Conservation (phyloP, 2,888 invertebrate species). For the Thera britannica region DNA sequence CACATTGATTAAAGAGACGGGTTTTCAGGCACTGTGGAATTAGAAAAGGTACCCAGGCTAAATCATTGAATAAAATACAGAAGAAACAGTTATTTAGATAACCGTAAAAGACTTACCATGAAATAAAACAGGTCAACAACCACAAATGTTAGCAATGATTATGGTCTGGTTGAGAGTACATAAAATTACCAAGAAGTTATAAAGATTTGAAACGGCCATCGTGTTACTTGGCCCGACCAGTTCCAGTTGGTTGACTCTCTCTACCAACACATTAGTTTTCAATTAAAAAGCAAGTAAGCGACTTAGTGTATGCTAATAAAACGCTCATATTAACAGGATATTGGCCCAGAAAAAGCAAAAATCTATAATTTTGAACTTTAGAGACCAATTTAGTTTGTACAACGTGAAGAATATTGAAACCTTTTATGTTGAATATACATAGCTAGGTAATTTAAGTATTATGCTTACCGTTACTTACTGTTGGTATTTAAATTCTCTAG, state of each 20-base stretch:
- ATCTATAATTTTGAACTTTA: constrained; percentile 20
- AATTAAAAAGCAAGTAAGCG: constrained; percentile 65
- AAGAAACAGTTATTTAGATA: constrained; percentile 12
- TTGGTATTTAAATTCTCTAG: constrained; percentile 47
- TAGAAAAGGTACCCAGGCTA: neutral
- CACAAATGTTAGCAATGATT: constrained; percentile 26
- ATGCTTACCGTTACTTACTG: constrained; percentile 32
- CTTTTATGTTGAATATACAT: constrained; percentile 46
- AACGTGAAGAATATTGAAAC: constrained; percentile 21
- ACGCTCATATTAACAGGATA: constrained; percentile 47
- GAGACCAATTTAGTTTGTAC: constrained; percentile 15
- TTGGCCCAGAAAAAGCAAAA: constrained; percentile 43
- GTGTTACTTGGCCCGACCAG: constrained; percentile 57
- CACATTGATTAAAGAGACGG: too few relatives aligned
- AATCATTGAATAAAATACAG: neutral
- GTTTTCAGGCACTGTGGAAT: too few relatives aligned
- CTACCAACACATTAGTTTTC: constrained; percentile 63
- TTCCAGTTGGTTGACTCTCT: constrained; percentile 56
- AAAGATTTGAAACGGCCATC: constrained; percentile 43
- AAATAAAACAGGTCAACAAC: constrained; percentile 20
- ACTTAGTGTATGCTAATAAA: constrained; percentile 69
- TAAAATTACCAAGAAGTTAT: constrained; percentile 34
- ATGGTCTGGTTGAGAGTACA: constrained; percentile 22
- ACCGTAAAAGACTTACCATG: constrained; percentile 9
- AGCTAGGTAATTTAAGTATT: neutral